Conservation (phyloP, 2,888 invertebrate species). For the Chirona hameri region DNA sequence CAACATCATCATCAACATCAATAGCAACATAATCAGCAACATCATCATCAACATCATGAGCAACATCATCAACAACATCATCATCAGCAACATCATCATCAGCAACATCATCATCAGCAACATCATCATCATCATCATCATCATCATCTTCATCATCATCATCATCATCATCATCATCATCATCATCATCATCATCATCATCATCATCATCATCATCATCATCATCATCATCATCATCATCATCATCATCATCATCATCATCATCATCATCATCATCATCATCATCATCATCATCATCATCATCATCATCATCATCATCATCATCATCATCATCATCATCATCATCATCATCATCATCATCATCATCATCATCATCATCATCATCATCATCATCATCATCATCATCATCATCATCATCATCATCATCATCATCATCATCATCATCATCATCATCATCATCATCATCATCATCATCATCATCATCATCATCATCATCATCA, state of each 20-base stretch:
- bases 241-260: neutral
- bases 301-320: slow-evolving; percentile 13
- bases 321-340: slow-evolving; percentile 5
- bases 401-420: neutral
- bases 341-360: neutral
- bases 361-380: neutral
- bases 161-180: slow-evolving; percentile 6
- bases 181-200: neutral
- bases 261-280: slow-evolving; percentile 3
- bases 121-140: slow-evolving; percentile 3
- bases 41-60: no score
- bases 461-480: neutral
- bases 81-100: no score
- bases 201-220: neutral
- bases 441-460: neutral
- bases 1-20: neutral
- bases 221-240: slow-evolving; percentile 4
- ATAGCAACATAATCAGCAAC: no score
- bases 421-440: neutral
- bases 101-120: no score
- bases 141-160: neutral
- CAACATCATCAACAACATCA: no score
- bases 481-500: neutral
- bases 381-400: neutral
- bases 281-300: slow-evolving; percentile 29